phyloP scores from a whole-genome alignment of 2,113 vertebrate species.

The Colistium nudipinnis region DNA sequence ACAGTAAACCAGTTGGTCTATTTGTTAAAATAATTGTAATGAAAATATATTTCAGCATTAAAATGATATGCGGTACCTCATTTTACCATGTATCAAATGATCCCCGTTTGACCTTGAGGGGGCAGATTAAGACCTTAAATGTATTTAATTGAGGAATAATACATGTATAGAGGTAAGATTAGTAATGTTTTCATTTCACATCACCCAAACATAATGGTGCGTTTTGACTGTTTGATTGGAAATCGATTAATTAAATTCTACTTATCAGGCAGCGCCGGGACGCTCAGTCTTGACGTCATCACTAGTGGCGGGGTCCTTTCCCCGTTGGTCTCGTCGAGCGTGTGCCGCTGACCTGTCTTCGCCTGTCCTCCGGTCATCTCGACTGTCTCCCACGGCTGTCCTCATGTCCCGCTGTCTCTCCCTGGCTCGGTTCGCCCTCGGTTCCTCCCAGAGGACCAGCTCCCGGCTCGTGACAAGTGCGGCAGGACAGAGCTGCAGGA shows the following conservation, averaged over 20 bases:
- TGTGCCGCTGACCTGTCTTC: conserved; percentile 25
- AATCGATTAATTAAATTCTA: neutral
- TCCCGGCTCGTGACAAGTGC: conserved; percentile 30
- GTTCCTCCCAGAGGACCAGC: conserved; percentile 29
- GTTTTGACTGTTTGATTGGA: neutral
- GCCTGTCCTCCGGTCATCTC: too few relatives aligned
- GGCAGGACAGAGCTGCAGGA: conserved; percentile 43
- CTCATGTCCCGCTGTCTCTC: conserved; percentile 75
- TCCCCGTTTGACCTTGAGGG: conserved; percentile 44
- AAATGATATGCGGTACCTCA: neutral
- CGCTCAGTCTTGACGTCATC: conserved; percentile 44
- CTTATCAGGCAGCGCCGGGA: conserved; percentile 59
- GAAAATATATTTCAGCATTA: neutral
- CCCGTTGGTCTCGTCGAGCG: conserved; percentile 31
- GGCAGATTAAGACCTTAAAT: neutral
- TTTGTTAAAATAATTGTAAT: too few relatives aligned
- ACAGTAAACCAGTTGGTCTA: too few relatives aligned
- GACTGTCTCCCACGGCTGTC: neutral
- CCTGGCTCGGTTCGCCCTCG: conserved; percentile 64
- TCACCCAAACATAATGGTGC: fast-evolving
- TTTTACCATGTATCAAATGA: neutral
- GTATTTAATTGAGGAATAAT: neutral
- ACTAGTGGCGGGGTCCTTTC: conserved; percentile 33
- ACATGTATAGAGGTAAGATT: neutral
- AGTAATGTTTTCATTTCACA: fast-evolving